Evolutionary conservation across 1,140 invertebrate species (phyloP).

Genomic region (Trichonephila clavipes): DNA sequence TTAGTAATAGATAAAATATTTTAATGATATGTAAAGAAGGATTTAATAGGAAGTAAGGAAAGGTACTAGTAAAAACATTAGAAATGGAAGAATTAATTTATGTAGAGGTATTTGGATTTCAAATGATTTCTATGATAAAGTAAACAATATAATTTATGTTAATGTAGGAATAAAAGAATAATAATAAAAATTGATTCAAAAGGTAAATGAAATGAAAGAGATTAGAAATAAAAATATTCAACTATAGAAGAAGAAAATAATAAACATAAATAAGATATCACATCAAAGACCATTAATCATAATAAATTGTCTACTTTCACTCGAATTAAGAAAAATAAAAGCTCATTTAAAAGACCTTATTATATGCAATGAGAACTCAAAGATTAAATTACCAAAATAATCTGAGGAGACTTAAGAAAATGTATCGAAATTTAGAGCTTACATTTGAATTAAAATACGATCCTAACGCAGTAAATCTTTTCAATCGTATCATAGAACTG

Average conservation of each 20-base stretch:
- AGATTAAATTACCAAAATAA: neutral
- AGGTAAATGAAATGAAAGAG: neutral
- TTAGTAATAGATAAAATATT: neutral
- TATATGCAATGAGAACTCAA: constrained; percentile 5
- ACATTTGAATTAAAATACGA: neutral
- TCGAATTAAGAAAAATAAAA: neutral
- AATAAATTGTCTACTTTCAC: neutral
- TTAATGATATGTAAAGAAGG: neutral
- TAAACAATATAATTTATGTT: neutral
- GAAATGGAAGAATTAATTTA: neutral
- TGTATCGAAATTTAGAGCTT: neutral
- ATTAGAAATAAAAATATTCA: neutral
- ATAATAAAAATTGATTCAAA: neutral
- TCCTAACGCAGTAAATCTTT: neutral
- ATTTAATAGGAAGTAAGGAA: neutral
- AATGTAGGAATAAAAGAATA: neutral
- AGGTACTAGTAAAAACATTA: neutral
- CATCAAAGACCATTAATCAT: neutral
- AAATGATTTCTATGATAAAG: neutral
- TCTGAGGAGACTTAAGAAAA: neutral
- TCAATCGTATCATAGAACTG: neutral
- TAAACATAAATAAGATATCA: neutral
- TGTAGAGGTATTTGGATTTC: neutral
- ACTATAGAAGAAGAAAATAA: neutral
- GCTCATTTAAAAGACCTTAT: neutral